Evolutionary conservation across 2,113 vertebrate species (phyloP).

Genomic region (Peromyscus californicus): DNA sequence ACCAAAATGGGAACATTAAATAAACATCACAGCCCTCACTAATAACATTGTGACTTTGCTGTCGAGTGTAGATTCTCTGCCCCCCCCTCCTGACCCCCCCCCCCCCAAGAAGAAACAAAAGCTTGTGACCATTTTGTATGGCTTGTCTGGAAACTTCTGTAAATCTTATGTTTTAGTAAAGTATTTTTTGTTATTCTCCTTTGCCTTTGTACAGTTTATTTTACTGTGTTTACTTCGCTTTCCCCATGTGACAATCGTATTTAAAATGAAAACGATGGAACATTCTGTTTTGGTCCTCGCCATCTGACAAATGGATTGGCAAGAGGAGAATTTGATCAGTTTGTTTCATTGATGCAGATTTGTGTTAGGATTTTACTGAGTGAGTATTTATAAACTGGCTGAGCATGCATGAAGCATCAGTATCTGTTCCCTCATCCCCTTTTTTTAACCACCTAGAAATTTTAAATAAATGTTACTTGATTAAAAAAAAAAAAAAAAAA

Average conservation of each 20-base stretch:
- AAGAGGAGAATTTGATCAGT: constrained; percentile 70
- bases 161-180: constrained; percentile 96
- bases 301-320: constrained; percentile 77
- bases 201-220: constrained; percentile 94
- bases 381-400: constrained; percentile 76
- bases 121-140: too few relatives aligned
- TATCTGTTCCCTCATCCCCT: constrained; percentile 34
- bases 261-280: constrained; percentile 82
- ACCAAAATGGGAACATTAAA: too few relatives aligned
- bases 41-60: too few relatives aligned
- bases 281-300: constrained; percentile 78
- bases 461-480: constrained; percentile 77
- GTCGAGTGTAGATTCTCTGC: too few relatives aligned
- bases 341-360: constrained; percentile 69
- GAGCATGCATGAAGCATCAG: constrained; percentile 64
- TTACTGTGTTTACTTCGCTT: constrained; percentile 88
- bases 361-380: constrained; percentile 74
- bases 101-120: too few relatives aligned
- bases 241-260: constrained; percentile 88
- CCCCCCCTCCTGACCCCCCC: too few relatives aligned
- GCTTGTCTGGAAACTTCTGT: constrained; percentile 93
- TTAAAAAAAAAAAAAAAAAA: too few relatives aligned
- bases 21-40: too few relatives aligned
- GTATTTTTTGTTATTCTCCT: constrained; percentile 95
- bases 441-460: constrained; percentile 67